Percentiles rank a stretch among this genome's conserved stretches.
Evolutionary conservation across 2,888 invertebrate species (phyloP).

Genomic region (Chloromyia formosa): DNA sequence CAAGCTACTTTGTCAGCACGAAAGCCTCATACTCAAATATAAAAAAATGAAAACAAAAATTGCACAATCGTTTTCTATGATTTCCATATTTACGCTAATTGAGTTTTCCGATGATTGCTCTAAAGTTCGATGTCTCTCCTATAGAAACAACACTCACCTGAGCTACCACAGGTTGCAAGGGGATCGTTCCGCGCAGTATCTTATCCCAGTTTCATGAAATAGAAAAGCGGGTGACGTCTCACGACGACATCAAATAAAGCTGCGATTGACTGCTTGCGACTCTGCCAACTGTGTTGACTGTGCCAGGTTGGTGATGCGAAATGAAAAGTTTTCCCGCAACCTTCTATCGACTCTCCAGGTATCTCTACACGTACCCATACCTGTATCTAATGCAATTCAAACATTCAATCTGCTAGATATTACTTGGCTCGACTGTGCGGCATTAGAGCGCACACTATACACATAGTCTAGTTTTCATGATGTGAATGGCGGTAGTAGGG

Average conservation of each 20-base stretch:
- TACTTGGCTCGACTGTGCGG: neutral
- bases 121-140: too few relatives aligned
- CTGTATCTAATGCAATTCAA: neutral
- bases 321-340: constrained; percentile 43
- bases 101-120: too few relatives aligned
- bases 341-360: neutral
- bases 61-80: too few relatives aligned
- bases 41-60: too few relatives aligned
- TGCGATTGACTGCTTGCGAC: neutral
- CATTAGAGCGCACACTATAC: constrained; percentile 5
- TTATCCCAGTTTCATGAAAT: neutral
- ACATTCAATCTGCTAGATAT: neutral
- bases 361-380: too few relatives aligned
- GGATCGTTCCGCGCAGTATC: neutral
- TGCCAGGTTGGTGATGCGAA: constrained; percentile 6
- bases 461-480: constrained; percentile 28
- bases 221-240: constrained; percentile 7
- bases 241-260: too few relatives aligned
- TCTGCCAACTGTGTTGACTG: neutral
- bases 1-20: too few relatives aligned
- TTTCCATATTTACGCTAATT: too few relatives aligned
- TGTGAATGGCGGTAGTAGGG: constrained; percentile 22
- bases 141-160: neutral
- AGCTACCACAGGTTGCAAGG: neutral
- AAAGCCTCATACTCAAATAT: too few relatives aligned